Conservation (phyloP, 37 sponge, comb jelly and placozoan species). For the Haliclona indistincta region DNA sequence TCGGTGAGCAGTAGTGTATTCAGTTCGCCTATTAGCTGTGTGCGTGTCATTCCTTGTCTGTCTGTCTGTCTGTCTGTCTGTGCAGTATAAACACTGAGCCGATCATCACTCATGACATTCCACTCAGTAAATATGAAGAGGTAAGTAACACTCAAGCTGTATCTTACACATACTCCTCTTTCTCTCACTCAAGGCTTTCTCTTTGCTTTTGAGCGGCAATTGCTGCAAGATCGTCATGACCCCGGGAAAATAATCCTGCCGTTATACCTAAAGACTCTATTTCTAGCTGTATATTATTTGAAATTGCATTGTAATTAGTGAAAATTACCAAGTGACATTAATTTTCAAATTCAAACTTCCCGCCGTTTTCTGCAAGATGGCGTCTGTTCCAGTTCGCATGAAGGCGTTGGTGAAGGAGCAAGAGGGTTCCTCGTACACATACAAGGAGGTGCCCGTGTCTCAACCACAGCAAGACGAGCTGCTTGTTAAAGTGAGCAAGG, state of each 20-base stretch:
- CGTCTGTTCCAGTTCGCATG: conserved; percentile 30
- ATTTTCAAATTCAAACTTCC: neutral
- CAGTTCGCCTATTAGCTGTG: neutral
- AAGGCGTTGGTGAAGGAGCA: conserved; percentile 61
- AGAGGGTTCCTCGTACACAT: conserved; percentile 31
- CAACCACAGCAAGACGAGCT: conserved; percentile 42
- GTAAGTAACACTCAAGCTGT: conserved; percentile 16
- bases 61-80: neutral
- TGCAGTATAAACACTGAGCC: conserved; percentile 54
- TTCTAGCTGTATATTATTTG: neutral
- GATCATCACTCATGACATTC: conserved; percentile 69
- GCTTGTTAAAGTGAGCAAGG: conserved; percentile 40
- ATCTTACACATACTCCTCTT: neutral
- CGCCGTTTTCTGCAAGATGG: neutral
- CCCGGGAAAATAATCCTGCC: conserved; percentile 10
- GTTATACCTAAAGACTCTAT: neutral
- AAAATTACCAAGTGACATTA: neutral
- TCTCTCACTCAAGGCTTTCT: conserved; percentile 18
- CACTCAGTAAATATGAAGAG: conserved; percentile 79
- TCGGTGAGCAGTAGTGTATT: conserved; percentile 35
- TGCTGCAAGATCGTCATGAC: conserved; percentile 39
- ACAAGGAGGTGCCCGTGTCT: conserved; percentile 52
- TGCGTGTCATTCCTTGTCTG: no score
- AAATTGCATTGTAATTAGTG: neutral
- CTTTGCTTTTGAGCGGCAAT: conserved; percentile 19